Evolutionary conservation across 2,888 invertebrate species (phyloP).

Genomic region (Gastrophysa polygoni): DNA sequence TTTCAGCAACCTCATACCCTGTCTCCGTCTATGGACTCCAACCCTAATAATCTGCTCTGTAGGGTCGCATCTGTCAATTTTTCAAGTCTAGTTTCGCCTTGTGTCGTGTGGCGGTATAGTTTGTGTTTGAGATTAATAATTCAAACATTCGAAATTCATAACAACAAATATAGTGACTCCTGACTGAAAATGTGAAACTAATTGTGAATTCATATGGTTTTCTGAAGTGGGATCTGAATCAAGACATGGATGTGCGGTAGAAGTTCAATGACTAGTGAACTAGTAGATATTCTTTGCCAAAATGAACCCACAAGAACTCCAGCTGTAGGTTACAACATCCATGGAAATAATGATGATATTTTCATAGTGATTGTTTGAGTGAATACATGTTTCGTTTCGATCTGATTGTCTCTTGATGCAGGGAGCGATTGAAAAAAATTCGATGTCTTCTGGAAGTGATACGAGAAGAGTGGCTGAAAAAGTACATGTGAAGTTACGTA

Average conservation of each 20-base stretch:
- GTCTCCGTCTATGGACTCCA: slow-evolving; percentile 47
- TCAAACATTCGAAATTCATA: not conserved
- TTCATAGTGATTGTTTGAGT: no score
- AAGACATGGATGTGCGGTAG: no score
- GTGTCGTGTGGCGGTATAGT: slow-evolving; percentile 45
- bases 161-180: not conserved
- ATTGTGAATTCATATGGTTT: no score
- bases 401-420: not conserved
- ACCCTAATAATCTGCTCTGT: slow-evolving; percentile 51
- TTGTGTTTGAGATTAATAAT: slow-evolving; percentile 41
- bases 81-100: slow-evolving; percentile 51
- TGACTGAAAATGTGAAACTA: no score
- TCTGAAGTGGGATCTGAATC: no score
- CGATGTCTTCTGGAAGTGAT: not conserved
- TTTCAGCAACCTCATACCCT: not conserved
- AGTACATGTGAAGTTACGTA: not conserved
- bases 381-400: no score
- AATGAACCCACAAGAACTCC: no score
- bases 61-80: slow-evolving; percentile 61
- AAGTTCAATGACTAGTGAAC: no score
- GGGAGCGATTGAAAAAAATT: not conserved
- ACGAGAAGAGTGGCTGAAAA: slow-evolving; percentile 2
- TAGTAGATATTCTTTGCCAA: no score
- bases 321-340: no score
- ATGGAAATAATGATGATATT: no score